These are phyloP conservation scores for Tenebrio molitor DNA, from an alignment of 1,140 invertebrate genomes.

Conservation along the genomic window DNA sequence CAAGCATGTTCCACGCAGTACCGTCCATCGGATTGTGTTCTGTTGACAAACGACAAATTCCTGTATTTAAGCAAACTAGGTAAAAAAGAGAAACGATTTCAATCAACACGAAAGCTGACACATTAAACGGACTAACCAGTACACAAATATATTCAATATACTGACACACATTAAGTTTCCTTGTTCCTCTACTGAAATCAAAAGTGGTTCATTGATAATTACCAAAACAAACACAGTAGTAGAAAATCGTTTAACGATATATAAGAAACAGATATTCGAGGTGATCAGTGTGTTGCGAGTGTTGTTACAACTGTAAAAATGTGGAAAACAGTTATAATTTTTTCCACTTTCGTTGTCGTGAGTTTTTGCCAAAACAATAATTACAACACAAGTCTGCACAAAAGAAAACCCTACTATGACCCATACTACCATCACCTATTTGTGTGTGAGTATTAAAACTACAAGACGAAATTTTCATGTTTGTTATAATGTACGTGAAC, in stretches of 20 bases:
- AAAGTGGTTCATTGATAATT: conserved; percentile 45
- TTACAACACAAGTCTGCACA: conserved; percentile 13
- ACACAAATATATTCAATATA: conserved; percentile 20
- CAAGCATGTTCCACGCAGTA: conserved; percentile 82
- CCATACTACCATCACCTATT: conserved; percentile 45
- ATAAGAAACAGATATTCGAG: conserved; percentile 6
- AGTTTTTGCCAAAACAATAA: conserved; percentile 40
- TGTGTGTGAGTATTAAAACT: conserved; percentile 48
- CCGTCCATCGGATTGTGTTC: conserved; percentile 72
- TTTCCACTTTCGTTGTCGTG: conserved; percentile 22
- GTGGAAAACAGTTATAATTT: conserved; percentile 26
- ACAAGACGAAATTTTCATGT: not conserved
- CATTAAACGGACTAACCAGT: conserved; percentile 36
- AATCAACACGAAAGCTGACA: conserved; percentile 47
- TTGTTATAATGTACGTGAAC: not conserved
- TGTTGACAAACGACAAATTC: conserved; percentile 56
- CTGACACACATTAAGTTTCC: conserved; percentile 25
- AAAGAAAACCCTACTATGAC: conserved; percentile 47
- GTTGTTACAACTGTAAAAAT: conserved; percentile 11
- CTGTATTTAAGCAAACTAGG: not conserved
- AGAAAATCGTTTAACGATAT: conserved; percentile 17
- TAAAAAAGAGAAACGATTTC: conserved; percentile 11
- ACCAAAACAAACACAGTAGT: conserved; percentile 1
- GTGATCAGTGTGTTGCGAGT: no score
- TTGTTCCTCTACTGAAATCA: conserved; percentile 38